Evolutionary conservation across 2,888 invertebrate species (phyloP), one percentile per base, ranked within the genome.

Genomic region (Papilio demoleus): DNA sequence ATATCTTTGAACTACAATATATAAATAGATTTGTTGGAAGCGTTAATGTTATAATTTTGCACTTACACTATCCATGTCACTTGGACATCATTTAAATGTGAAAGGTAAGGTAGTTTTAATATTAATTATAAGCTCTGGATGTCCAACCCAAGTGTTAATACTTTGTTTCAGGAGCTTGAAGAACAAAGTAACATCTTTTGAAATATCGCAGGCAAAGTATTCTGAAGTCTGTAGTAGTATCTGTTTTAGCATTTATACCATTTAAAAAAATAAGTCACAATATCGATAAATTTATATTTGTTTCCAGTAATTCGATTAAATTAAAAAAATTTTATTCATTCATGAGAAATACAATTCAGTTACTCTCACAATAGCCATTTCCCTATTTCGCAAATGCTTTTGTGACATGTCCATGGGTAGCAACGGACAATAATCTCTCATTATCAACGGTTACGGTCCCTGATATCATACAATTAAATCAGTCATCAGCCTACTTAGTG

Each of bases 401-500:
- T 56, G 53, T 56, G 53, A 56, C 53, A 14, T 4, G 31, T 2
- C n/a, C 31, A 56, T 56, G n/a, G 17, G 9, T 31, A 67, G 38
- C 60, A 27, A 27, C 59, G 34, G 60, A 50, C 47, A 11, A 50
- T 12, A 60, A 66, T 34, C 58, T 22, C 65, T 42, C 42, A 65
- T 53, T 19, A 53, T 50, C 47, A 17, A 38, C 36, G 19, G 45
- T 34, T 64, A 64, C 27, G 27, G 22, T 45, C n/a, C 45, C 34
- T 50, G 36, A 68, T 47, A 60, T 50, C 47, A 65, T 59, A 63
- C 63, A 34, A 53, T 40, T 42, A 56, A 56, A 60, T 17, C 14
- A 53, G 22, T 47, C 50, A 50, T 50, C 53, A 56, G 53, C 53
- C 53, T 31, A 56, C 9, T 56, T 56, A 27, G n/a, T 31, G 53